These are phyloP conservation scores for Tachina fera DNA, from an alignment of 2,888 invertebrate species.

Conservation along the genomic window DNA sequence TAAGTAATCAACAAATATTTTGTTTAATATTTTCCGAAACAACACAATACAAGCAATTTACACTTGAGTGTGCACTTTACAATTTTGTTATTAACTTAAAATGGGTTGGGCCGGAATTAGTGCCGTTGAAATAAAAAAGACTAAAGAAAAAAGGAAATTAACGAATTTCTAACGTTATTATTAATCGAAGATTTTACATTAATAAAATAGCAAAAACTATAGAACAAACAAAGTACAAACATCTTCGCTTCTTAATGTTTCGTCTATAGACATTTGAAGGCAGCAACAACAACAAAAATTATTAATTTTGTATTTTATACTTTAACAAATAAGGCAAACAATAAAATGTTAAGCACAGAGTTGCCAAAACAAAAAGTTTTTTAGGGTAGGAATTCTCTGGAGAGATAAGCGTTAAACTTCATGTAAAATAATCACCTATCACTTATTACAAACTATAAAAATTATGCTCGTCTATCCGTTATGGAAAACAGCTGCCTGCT, in stretches of 20 bases:
- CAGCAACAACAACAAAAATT: not conserved
- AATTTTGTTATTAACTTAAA: conserved; percentile 1
- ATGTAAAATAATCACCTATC: no score
- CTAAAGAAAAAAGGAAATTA: not conserved
- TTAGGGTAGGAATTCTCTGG: no score
- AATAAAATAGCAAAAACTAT: not conserved
- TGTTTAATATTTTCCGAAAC: conserved; percentile 25
- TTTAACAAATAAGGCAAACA: conserved; percentile 8
- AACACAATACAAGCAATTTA: conserved; percentile 4
- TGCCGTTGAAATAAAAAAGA: conserved; percentile 14
- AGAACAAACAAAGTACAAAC: not conserved
- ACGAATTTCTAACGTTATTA: conserved; percentile 30
- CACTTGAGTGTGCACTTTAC: conserved; percentile 11
- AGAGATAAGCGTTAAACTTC: no score
- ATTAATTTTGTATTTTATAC: conserved; percentile 46
- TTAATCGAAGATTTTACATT: conserved; percentile 39
- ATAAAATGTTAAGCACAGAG: conserved; percentile 14
- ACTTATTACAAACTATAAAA: no score
- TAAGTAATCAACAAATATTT: conserved; percentile 11
- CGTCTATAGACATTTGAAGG: conserved; percentile 8
- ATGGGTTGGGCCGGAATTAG: conserved; percentile 49
- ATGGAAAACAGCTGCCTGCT: no score
- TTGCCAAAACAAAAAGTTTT: no score
- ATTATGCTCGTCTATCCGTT: no score
- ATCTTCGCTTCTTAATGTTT: conserved; percentile 2